Base-by-base conservation (phyloP, 2,797 vertebrate genomes). In the Denticeps clupeoides region DNA sequence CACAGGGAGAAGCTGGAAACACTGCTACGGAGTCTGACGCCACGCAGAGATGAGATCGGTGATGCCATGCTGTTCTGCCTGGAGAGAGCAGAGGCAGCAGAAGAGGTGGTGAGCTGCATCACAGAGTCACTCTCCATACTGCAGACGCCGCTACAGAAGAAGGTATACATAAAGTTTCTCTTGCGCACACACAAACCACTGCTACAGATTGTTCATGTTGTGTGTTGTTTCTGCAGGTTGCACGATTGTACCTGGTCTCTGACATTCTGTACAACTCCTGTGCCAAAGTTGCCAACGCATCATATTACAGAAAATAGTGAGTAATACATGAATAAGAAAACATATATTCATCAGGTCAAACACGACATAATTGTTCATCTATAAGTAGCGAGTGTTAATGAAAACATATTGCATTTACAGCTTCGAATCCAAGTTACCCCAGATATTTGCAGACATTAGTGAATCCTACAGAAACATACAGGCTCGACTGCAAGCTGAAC, bases 261-360 rank as follows among this genome's bases (percentile, higher is more conserved):
- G 84, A 87, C 55, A 70, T 87, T 54, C 69, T 87, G 52, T 77
- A 87, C 70, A 87, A 87, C 64, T 86, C 83, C 0, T 83, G 82
- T 65, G 84, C 85, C 67, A 87, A 87, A 82, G 84, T 84, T 22
- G 70, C 81, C 4, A 80, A 84, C 42, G 84, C 84, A 2, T 86
- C 85, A 2, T 85, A 87, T 71, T 87, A 85, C 62, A 75, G 85
- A 23, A 87, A 87, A 85, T 86, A 78, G 85, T 87, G 77, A 81
- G 82, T 1, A 6, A 23, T 1, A 37, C 16, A 19, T 18, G 18
- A 19, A 15, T 16, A 37, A 18, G 15, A 37, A 18, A 7, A 37
- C 37, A 37, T 2, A 4, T 15, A 18, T 9, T 37, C 8, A 9
- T 1, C 3, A 21, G 1, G 4, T 3, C 9, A 0, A 33, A 35